Conservation (phyloP, 2,888 invertebrate genomes). For the Perizoma flavofasciatum region DNA sequence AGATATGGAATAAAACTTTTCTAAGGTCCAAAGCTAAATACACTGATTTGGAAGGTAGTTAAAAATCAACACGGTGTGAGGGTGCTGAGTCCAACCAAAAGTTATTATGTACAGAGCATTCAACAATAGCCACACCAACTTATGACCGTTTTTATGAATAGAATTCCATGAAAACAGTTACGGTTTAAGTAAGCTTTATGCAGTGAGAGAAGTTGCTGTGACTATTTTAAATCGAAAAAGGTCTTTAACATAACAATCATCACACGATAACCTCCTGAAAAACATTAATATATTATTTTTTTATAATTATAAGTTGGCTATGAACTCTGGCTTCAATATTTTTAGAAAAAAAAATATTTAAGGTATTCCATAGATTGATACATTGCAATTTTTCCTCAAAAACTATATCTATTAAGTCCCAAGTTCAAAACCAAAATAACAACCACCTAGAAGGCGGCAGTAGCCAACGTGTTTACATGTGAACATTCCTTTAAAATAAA, state of each 20-base stretch:
- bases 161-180: constrained; percentile 47
- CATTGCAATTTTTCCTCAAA: too few species aligned
- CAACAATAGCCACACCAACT: constrained; percentile 67
- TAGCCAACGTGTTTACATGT: constrained; percentile 64
- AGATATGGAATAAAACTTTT: constrained; percentile 32
- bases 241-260: constrained; percentile 70
- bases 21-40: constrained; percentile 44
- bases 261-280: constrained; percentile 77
- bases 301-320: constrained; percentile 49
- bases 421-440: constrained; percentile 55
- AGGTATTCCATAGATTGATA: too few species aligned
- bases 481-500: constrained; percentile 74
- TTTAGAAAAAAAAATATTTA: constrained; percentile 1
- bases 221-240: constrained; percentile 57
- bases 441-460: constrained; percentile 49
- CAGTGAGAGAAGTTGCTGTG: constrained; percentile 52
- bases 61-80: constrained; percentile 62
- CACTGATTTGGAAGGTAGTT: constrained; percentile 71
- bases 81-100: constrained; percentile 75
- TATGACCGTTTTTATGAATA: constrained; percentile 48
- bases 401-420: constrained; percentile 7
- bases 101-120: constrained; percentile 80
- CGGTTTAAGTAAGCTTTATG: constrained; percentile 53
- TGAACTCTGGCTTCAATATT: constrained; percentile 46
- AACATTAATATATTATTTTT: constrained; percentile 58